Percentiles rank a stretch among this genome's conserved stretches.
These are phyloP conservation scores for Thyatira batis DNA, from an alignment of 2,888 invertebrate species.

Conservation along the genomic window DNA sequence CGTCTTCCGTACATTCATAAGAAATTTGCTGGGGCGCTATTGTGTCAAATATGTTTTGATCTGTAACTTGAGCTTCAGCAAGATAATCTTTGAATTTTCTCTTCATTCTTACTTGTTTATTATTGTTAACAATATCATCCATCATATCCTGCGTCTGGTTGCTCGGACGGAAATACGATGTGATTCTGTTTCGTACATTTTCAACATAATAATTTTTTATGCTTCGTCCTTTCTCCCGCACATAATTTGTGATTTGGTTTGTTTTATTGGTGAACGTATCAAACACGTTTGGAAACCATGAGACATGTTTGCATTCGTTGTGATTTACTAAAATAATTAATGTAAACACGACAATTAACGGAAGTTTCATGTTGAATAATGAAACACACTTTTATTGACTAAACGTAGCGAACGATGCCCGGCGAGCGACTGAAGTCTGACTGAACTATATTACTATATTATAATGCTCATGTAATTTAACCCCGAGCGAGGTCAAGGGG, in stretches of 20 bases:
- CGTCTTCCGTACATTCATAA: conserved; percentile 49
- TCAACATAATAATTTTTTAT: conserved; percentile 58
- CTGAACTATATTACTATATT: conserved; percentile 48
- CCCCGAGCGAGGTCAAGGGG: conserved; percentile 59
- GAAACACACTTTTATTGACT: conserved; percentile 14
- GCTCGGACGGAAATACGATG: conserved; percentile 45
- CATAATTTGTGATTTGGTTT: conserved; percentile 54
- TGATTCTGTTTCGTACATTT: conserved; percentile 59
- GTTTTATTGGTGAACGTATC: conserved; percentile 61
- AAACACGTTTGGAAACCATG: conserved; percentile 63
- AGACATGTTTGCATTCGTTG: conserved; percentile 44
- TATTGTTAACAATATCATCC: conserved; percentile 5
- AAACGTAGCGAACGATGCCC: conserved; percentile 20
- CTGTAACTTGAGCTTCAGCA: conserved; percentile 38
- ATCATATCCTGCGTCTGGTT: conserved; percentile 15
- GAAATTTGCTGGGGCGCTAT: conserved; percentile 49
- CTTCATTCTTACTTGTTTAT: conserved; percentile 39
- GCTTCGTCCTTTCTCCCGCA: conserved; percentile 56
- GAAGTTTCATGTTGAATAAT: conserved; percentile 48
- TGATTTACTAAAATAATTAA: conserved; percentile 42
- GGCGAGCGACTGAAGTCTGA: conserved; percentile 28
- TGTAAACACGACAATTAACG: conserved; percentile 43
- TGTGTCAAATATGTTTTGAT: conserved; percentile 50
- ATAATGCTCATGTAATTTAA: conserved; percentile 49
- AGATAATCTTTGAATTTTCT: conserved; percentile 53